Evolutionary conservation across 2,113 vertebrate genomes (phyloP).

Genomic region (Myrmophylax atrothorax): DNA sequence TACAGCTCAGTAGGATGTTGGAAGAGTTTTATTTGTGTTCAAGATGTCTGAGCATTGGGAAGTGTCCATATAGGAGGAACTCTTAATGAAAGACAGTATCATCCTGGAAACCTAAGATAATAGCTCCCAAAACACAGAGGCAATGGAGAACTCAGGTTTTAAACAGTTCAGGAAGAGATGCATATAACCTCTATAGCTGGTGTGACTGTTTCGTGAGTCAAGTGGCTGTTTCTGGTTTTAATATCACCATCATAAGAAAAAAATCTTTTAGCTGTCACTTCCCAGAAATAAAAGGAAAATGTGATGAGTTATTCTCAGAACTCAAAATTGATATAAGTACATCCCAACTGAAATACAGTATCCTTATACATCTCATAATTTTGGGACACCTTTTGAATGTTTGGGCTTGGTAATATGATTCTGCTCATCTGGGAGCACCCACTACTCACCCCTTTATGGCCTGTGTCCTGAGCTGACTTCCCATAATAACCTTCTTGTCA

Average conservation of each 20-base stretch:
- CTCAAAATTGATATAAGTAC: background rate
- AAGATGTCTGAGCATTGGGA: background rate
- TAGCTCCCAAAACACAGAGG: background rate
- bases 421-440: background rate
- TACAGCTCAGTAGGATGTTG: background rate
- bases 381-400: background rate
- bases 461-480: background rate
- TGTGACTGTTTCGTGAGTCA: background rate
- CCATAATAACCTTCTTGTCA: background rate
- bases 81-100: accelerated
- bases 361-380: background rate
- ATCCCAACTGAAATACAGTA: background rate
- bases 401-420: background rate
- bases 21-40: background rate
- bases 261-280: background rate
- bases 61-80: background rate
- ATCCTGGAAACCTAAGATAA: background rate
- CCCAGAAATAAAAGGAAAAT: background rate
- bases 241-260: background rate
- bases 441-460: background rate
- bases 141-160: background rate
- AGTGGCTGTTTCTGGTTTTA: background rate
- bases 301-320: background rate
- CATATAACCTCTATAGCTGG: background rate
- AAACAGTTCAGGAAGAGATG: background rate